phyloP scores from a whole-genome alignment of 2,888 invertebrate genomes.

The Buathra laborator region DNA sequence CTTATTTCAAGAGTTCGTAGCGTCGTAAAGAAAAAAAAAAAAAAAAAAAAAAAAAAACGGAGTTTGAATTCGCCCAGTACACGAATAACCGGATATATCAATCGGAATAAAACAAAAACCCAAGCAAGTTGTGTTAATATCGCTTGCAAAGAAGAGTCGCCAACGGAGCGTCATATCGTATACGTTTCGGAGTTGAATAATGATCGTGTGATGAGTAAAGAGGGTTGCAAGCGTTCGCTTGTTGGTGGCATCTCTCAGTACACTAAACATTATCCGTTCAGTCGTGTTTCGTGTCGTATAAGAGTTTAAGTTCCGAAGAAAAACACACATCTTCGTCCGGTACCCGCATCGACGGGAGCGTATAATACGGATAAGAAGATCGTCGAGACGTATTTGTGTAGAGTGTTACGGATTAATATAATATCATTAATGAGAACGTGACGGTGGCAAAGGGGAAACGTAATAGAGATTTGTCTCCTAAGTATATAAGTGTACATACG shows the following conservation, averaged over 20 bases:
- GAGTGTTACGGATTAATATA: slow-evolving; percentile 3
- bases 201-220: slow-evolving; percentile 25
- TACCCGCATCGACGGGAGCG: background rate
- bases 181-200: background rate
- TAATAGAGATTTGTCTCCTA: background rate
- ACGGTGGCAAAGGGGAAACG: background rate
- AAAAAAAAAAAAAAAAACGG: too few species aligned
- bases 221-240: slow-evolving; percentile 31
- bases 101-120: too few species aligned
- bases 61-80: too few species aligned
- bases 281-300: slow-evolving; percentile 15
- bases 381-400: slow-evolving; percentile 1
- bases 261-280: slow-evolving; percentile 6
- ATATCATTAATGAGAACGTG: slow-evolving; percentile 1
- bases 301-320: slow-evolving; percentile 11
- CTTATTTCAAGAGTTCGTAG: too few species aligned
- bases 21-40: too few species aligned
- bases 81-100: too few species aligned
- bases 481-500: background rate
- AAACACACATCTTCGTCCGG: background rate
- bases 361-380: background rate
- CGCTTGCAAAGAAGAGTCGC: too few species aligned
- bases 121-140: too few species aligned
- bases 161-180: background rate
- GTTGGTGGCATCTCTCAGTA: background rate